Evolutionary conservation across 1,140 invertebrate species (phyloP).

Genomic region (Aricia agestis): DNA sequence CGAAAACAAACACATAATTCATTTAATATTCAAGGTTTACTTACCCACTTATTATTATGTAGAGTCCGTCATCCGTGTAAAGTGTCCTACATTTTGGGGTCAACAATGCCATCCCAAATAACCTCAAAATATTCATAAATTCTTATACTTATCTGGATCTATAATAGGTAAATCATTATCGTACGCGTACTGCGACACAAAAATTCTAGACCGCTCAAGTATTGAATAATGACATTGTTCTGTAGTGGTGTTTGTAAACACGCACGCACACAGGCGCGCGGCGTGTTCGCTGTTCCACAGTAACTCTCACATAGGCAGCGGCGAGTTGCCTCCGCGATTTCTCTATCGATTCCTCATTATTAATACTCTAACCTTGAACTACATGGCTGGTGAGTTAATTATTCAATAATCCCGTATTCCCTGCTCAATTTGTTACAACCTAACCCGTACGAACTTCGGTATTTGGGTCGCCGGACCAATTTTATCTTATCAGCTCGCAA

Average conservation of each 20-base stretch:
- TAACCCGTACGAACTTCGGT: background rate
- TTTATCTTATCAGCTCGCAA: conserved; percentile 9
- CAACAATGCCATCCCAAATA: background rate
- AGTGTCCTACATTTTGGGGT: background rate
- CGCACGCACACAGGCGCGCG: conserved; percentile 33
- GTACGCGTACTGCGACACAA: conserved; percentile 39
- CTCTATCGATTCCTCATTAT: conserved; percentile 68
- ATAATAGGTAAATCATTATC: background rate
- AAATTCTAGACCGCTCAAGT: conserved; percentile 48
- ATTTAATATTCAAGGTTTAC: background rate
- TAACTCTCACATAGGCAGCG: conserved; percentile 54
- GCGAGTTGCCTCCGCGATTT: conserved; percentile 55
- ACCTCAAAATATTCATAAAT: background rate
- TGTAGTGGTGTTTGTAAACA: conserved; percentile 62
- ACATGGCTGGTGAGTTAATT: conserved; percentile 64
- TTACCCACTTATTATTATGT: background rate
- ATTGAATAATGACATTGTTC: conserved; percentile 70
- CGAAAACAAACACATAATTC: background rate
- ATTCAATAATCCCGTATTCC: conserved; percentile 5
- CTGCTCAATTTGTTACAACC: background rate
- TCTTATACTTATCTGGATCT: background rate
- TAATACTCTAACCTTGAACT: conserved; percentile 64
- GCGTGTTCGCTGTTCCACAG: conserved; percentile 35
- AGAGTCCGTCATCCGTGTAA: background rate
- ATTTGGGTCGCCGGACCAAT: conserved; percentile 8